A percentile compares a stretch with the other conserved stretches of the same genome.
Conservation (phyloP, 2,888 invertebrate species). For the Rosalia funebris region DNA sequence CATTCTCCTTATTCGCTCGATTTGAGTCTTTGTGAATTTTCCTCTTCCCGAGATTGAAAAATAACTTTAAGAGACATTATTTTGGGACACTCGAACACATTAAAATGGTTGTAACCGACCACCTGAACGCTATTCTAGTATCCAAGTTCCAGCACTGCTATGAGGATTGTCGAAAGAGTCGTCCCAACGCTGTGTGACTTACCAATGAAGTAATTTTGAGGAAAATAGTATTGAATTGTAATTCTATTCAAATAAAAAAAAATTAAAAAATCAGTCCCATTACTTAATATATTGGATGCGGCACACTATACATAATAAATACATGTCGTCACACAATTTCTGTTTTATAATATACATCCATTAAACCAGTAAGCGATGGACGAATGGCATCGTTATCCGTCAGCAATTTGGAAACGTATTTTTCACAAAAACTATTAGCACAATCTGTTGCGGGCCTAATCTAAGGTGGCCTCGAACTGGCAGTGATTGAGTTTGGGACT, state of each 20-base stretch:
- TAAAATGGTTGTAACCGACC: background rate
- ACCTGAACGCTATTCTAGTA: background rate
- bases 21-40: background rate
- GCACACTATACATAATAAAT: too few relatives aligned
- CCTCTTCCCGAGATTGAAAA: background rate
- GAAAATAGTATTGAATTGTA: too few relatives aligned
- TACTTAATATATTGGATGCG: too few relatives aligned
- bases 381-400: slow-evolving; percentile 16
- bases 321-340: too few relatives aligned
- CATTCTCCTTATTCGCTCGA: background rate
- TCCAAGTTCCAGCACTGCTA: too few relatives aligned
- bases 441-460: slow-evolving; percentile 51
- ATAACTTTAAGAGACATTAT: background rate
- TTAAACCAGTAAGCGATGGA: too few relatives aligned
- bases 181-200: too few relatives aligned
- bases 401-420: slow-evolving; percentile 28
- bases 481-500: slow-evolving; percentile 50
- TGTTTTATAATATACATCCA: too few relatives aligned
- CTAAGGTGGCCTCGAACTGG: slow-evolving; percentile 47
- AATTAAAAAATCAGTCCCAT: too few relatives aligned
- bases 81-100: background rate
- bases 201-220: too few relatives aligned
- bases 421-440: slow-evolving; percentile 49
- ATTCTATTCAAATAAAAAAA: too few relatives aligned
- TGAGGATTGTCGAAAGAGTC: too few relatives aligned